These are phyloP conservation scores for Laspeyria flexula DNA, from an alignment of 2,888 invertebrate genomes.

Conservation along the genomic window DNA sequence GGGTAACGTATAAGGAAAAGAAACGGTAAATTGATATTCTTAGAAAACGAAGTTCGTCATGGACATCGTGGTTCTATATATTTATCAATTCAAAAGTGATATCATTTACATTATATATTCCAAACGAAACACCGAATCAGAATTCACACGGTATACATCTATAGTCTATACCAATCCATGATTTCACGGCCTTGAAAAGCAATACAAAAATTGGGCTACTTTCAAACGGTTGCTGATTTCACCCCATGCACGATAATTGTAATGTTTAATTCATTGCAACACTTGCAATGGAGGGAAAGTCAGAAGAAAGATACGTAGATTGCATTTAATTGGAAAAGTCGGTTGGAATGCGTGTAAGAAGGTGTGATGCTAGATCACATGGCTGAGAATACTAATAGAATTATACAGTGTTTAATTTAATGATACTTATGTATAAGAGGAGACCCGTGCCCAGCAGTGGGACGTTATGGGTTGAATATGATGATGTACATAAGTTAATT, in stretches of 20 bases:
- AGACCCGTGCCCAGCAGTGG: too few species aligned
- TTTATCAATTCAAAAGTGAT: neutral
- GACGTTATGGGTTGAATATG: too few species aligned
- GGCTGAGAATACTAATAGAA: neutral
- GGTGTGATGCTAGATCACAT: neutral
- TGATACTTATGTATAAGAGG: too few species aligned
- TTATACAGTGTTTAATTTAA: too few species aligned
- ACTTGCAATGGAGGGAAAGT: constrained; percentile 22
- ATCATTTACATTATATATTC: constrained; percentile 6
- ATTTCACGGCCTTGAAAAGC: constrained; percentile 30
- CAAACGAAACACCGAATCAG: constrained; percentile 10
- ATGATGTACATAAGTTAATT: too few species aligned
- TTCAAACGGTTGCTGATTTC: constrained; percentile 33
- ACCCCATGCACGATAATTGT: constrained; percentile 28
- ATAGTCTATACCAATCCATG: neutral
- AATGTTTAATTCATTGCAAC: constrained; percentile 42
- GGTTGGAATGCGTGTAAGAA: constrained; percentile 30
- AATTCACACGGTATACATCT: constrained; percentile 32
- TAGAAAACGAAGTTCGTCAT: neutral
- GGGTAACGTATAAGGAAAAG: neutral
- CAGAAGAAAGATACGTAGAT: constrained; percentile 16
- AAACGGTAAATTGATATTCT: neutral
- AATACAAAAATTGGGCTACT: constrained; percentile 28
- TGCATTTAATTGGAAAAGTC: constrained; percentile 26
- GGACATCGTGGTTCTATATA: neutral